These are phyloP conservation scores for Notospermus geniculatus DNA, from an alignment of 1,140 invertebrate species.

Conservation along the genomic window DNA sequence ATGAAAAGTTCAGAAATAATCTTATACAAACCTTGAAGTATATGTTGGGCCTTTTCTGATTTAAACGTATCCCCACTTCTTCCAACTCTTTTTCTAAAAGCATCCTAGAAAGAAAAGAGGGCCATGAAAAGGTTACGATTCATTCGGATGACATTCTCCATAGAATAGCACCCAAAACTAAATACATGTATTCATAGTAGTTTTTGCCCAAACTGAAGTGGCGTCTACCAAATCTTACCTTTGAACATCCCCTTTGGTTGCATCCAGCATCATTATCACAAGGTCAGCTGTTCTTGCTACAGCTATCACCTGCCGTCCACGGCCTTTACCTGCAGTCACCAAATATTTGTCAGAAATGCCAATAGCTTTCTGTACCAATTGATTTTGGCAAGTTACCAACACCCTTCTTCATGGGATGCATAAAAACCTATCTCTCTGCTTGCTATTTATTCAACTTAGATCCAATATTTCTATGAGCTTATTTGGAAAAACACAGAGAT, in stretches of 20 bases:
- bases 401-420: too few species aligned
- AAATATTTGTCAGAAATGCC: background rate
- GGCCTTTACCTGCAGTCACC: constrained; percentile 67
- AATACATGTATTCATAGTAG: too few species aligned
- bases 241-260: constrained; percentile 94
- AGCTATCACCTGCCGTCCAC: constrained; percentile 84
- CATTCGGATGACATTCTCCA: background rate
- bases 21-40: constrained; percentile 82
- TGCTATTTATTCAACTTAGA: too few species aligned
- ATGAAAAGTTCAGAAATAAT: background rate
- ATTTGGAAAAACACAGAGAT: too few species aligned
- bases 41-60: constrained; percentile 92
- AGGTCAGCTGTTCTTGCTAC: constrained; percentile 95
- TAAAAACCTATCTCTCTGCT: too few species aligned
- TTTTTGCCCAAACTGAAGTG: too few species aligned
- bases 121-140: background rate
- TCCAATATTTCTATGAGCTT: too few species aligned
- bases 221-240: too few species aligned
- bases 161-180: too few species aligned
- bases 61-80: constrained; percentile 92
- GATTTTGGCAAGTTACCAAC: too few species aligned
- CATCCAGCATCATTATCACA: constrained; percentile 98
- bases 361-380: too few species aligned
- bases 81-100: constrained; percentile 87
- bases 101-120: background rate